Evolutionary conservation across 2,888 invertebrate genomes (phyloP).

Genomic region (Ernsta delagoae): DNA sequence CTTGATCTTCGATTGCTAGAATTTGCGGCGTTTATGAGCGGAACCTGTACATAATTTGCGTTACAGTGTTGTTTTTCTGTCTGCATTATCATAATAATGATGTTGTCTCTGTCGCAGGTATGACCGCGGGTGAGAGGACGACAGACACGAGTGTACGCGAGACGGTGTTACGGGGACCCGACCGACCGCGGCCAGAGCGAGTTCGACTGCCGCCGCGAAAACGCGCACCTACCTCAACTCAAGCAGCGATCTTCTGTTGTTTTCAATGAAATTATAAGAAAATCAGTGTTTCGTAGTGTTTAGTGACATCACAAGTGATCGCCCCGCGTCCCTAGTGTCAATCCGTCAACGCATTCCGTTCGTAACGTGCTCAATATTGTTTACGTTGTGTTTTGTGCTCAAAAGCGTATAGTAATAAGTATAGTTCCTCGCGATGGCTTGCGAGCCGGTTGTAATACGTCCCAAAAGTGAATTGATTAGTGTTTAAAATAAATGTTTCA

Average conservation of each 20-base stretch:
- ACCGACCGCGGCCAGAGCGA: conserved; percentile 44
- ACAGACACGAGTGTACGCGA: conserved; percentile 37
- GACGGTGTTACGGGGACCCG: neutral
- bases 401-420: conserved; percentile 49
- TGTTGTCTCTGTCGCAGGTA: conserved; percentile 68
- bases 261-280: conserved; percentile 43
- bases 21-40: conserved; percentile 43
- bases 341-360: conserved; percentile 45
- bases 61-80: conserved; percentile 56
- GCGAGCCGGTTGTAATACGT: conserved; percentile 58
- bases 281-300: conserved; percentile 38
- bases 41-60: conserved; percentile 54
- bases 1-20: conserved; percentile 38
- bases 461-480: conserved; percentile 66
- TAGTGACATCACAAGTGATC: conserved; percentile 28
- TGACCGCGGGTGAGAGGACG: conserved; percentile 47
- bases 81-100: conserved; percentile 58
- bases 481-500: conserved; percentile 44
- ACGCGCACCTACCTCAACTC: conserved; percentile 46
- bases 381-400: conserved; percentile 40
- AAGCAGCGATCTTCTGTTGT: conserved; percentile 44
- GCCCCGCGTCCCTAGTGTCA: conserved; percentile 40
- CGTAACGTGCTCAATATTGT: conserved; percentile 49
- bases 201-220: conserved; percentile 45
- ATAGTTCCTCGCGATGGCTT: conserved; percentile 69